Evolutionary conservation across 2,888 invertebrate genomes (phyloP).

Genomic region (Amphimallon solstitiale): DNA sequence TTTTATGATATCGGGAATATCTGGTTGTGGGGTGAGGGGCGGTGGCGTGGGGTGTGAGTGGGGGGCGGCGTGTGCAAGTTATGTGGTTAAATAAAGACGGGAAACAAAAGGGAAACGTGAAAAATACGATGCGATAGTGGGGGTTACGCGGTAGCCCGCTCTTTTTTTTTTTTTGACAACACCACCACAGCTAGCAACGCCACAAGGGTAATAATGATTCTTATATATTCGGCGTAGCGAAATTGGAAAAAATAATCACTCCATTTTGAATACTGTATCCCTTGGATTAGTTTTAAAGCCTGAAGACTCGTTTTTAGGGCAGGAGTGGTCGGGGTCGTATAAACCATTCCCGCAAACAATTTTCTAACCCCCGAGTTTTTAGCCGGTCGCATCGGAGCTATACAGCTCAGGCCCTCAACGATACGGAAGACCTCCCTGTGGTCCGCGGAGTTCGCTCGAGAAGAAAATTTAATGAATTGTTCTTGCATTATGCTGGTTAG

Average conservation of each 20-base stretch:
- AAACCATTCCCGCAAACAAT: slow-evolving; percentile 3
- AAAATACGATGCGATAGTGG: no score
- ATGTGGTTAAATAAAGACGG: slow-evolving; percentile 26
- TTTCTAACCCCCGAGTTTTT: slow-evolving; percentile 12
- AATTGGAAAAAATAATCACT: slow-evolving; percentile 56
- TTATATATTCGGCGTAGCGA: slow-evolving; percentile 52
- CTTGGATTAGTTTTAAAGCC: slow-evolving; percentile 31
- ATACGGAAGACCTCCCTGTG: not conserved
- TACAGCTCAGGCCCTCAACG: slow-evolving; percentile 1
- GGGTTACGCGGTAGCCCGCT: no score
- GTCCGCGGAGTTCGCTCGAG: slow-evolving; percentile 15
- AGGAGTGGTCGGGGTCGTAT: not conserved
- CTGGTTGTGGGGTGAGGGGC: slow-evolving; percentile 44
- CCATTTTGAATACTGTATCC: slow-evolving; percentile 32
- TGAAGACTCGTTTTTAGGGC: slow-evolving; percentile 21
- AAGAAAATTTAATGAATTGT: slow-evolving; percentile 29
- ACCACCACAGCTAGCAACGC: slow-evolving; percentile 12
- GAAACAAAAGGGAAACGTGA: slow-evolving; percentile 31
- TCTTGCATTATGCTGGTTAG: no score
- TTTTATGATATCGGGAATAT: slow-evolving; percentile 52
- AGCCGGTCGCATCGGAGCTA: not conserved
- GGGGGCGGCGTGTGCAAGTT: not conserved
- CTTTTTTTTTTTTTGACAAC: slow-evolving; percentile 24
- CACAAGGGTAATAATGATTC: slow-evolving; percentile 57
- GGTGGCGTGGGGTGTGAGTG: not conserved